Evolutionary conservation across 1,140 invertebrate genomes (phyloP), one percentile per base, ranked within the genome.

Genomic region (Lepidostoma basale): DNA sequence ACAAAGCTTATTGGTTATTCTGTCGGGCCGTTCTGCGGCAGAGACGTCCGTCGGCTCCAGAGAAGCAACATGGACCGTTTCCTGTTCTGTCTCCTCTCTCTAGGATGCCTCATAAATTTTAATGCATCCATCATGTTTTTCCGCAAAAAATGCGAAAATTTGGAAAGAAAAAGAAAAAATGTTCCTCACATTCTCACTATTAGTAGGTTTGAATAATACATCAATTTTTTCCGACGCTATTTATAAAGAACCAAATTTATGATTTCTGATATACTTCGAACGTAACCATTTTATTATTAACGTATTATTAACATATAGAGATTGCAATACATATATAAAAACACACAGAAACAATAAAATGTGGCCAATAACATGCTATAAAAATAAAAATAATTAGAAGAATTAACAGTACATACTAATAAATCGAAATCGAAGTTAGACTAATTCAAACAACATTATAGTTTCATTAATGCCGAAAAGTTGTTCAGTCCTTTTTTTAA

Each of bases 91-190:
- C 60, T 64, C 33, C 47, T 62, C 42, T 26, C 45, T 59, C 33
- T 26, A 12, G 23, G 65, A 36, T 63, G 62, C 52, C 44, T 72
- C 66, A 72, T 72, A 68, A 72, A 72, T 72, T 72, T 68, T 72
- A 72, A 72, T 68, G 54, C 66, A 60, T 20, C 65, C 62, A 62
- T 58, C 56, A 60, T 60, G 42, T 60, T 60, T 60, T 8, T 14
- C 16, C 36, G 14, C 22, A 23, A n/a, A 42, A 18, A 56, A 22
- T 33, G 28, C 14, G 9, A 9, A 36, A 36, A 56, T 56, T 36
- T 36, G 52, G 16, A 9, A 56, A 14, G n/a, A 12, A 3, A 2
- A 33, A n/a, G n/a, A 56, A 39, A 12, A 12, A 56, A 8, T 9
- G 23, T 56, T 12, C 20, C 16, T 22, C 10, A 33, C 16, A n/a